Evolutionary conservation across 1,140 invertebrate genomes (phyloP), one percentile per base, ranked within the genome.

Genomic region (Halyomorpha halys): DNA sequence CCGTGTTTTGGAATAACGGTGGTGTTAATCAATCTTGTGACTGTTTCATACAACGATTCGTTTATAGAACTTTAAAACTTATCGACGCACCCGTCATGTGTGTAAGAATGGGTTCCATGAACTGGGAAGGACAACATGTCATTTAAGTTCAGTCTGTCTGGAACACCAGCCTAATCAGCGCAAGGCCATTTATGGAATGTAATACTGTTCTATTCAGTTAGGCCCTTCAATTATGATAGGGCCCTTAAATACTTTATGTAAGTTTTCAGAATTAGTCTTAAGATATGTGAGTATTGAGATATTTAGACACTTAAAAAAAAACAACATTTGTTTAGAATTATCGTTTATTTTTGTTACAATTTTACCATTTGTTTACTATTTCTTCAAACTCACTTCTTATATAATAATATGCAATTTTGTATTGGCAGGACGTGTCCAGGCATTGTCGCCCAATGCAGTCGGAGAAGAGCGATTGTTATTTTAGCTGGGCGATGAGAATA

Each of bases 101-200:
- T 65, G 51, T 56, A 39, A 65, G 64, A 62, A 64, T 56, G 59
- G 34, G 66, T 65, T 62, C 59, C 66, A 53, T 61, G 63, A 67
- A 65, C 63, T 65, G 63, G 63, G 66, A 67, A 67, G 66, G 66
- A 67, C 66, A 67, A 67, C 66, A 67, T 67, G 66, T 67, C 66
- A 67, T 67, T 61, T 67, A 64, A 65, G 59, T 67, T 62, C 56
- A 30, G 54, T 39, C 19, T 23, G 23, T 34, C 47, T 51, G 59
- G 60, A 65, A 61, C 51, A 60, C 47, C 45, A 65, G 64, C 47
- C 39, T 49, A 51, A 53, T 61, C 39, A 65, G 54, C 34, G 34
- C 54, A 65, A 60, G 54, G 59, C 45, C 44, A 65, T 44, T 53
- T 56, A 61, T 61, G 64, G 64, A 67, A 64, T 67, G 59, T 64